Conservation (phyloP, 2,797 vertebrate species). For the Gadopsis bispinosus region DNA sequence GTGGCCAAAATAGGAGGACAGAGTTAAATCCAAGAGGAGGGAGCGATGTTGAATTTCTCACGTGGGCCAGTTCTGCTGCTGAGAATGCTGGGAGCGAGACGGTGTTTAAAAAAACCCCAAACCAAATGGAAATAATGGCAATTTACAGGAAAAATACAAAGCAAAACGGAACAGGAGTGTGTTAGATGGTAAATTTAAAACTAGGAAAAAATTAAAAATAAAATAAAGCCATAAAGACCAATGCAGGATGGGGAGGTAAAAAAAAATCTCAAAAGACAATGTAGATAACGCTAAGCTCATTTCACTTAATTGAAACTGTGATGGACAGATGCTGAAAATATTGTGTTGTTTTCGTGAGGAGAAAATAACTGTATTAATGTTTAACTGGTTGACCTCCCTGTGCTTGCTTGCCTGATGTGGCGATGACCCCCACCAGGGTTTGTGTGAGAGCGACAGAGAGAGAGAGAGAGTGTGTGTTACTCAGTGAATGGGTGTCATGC, state of each 20-base stretch:
- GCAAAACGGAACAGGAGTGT: neutral
- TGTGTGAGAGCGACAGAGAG: conserved; percentile 7
- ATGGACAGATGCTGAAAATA: neutral
- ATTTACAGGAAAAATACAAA: conserved; percentile 1
- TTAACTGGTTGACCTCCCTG: conserved; percentile 52
- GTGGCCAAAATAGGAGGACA: conserved; percentile 6
- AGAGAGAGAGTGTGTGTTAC: neutral
- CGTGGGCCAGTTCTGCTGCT: conserved; percentile 6
- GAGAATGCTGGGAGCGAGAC: neutral
- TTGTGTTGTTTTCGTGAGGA: neutral
- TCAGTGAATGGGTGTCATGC: neutral
- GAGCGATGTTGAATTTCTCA: neutral
- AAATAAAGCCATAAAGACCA: neutral
- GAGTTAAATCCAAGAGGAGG: conserved; percentile 25
- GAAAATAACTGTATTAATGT: conserved; percentile 61
- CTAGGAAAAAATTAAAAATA: neutral
- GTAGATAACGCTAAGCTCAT: neutral
- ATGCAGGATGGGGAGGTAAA: neutral
- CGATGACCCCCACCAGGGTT: conserved; percentile 51
- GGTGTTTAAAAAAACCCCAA: neutral
- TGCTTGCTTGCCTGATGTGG: conserved; percentile 65
- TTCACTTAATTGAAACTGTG: neutral
- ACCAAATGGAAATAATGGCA: neutral
- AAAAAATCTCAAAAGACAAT: neutral
- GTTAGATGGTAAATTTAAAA: neutral